These are phyloP conservation scores for Peromyscus polionotus DNA, from an alignment of 2,113 vertebrate genomes.

Conservation along the genomic window DNA sequence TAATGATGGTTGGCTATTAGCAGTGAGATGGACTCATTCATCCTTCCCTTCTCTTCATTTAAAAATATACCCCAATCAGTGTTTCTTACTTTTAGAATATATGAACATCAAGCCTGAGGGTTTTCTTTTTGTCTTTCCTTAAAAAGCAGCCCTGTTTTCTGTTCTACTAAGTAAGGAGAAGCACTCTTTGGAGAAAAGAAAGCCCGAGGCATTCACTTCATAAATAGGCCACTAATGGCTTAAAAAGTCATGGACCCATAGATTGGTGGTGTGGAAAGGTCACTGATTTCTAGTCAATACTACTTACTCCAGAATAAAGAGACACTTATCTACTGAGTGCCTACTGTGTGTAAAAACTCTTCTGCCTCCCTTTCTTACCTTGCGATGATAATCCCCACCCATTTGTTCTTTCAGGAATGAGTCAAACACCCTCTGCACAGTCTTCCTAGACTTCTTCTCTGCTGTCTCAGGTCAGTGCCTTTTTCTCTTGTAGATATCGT, in stretches of 20 bases:
- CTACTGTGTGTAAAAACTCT: slow-evolving; percentile 20
- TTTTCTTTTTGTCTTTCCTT: neutral
- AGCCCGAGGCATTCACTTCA: slow-evolving; percentile 60
- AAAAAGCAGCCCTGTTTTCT: slow-evolving; percentile 52
- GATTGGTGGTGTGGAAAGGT: slow-evolving; percentile 61
- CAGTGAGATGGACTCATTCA: neutral
- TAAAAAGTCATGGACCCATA: slow-evolving; percentile 53
- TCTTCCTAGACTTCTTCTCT: neutral
- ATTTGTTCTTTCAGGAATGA: neutral
- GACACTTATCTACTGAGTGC: slow-evolving; percentile 48
- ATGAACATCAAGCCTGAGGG: slow-evolving; percentile 19
- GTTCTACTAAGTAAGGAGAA: slow-evolving; percentile 48
- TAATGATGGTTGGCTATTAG: neutral
- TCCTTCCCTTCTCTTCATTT: slow-evolving; percentile 42
- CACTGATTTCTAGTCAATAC: slow-evolving; percentile 65
- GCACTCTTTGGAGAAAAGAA: slow-evolving; percentile 36
- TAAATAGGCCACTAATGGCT: slow-evolving; percentile 66
- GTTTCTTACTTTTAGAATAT: slow-evolving; percentile 57
- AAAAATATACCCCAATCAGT: slow-evolving; percentile 49
- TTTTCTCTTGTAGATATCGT: neutral
- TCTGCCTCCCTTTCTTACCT: neutral
- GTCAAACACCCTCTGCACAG: neutral
- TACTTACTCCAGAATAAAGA: slow-evolving; percentile 53
- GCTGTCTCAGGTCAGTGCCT: neutral
- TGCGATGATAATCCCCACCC: neutral